Conservation (phyloP, 1,140 invertebrate species). For the Melanaphis sacchari region DNA sequence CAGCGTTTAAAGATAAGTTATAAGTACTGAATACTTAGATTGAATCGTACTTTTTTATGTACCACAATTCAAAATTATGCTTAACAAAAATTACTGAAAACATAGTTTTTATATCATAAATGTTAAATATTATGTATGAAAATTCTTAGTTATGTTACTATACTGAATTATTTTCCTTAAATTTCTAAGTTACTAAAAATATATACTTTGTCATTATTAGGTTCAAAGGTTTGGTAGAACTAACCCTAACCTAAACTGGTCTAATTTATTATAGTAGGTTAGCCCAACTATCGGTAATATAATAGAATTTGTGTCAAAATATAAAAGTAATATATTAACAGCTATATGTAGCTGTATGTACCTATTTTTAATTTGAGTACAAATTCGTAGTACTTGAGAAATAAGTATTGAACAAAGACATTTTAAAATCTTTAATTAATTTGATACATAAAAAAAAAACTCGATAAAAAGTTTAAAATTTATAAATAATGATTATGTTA, state of each 20-base stretch:
- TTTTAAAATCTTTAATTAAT: not conserved
- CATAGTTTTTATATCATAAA: not conserved
- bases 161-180: not conserved
- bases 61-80: not conserved
- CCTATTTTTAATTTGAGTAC: not conserved
- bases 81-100: not conserved
- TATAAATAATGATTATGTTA: too few species aligned
- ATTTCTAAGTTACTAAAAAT: not conserved
- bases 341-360: not conserved
- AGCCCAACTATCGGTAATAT: not conserved
- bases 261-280: not conserved
- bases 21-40: not conserved
- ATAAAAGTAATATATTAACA: not conserved
- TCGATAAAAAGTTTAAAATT: not conserved
- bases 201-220: not conserved
- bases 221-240: not conserved
- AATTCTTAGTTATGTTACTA: not conserved
- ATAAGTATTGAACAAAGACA: not conserved
- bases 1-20: not conserved
- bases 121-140: not conserved
- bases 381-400: not conserved
- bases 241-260: too few species aligned
- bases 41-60: not conserved
- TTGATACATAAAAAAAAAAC: not conserved
- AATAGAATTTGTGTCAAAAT: not conserved